Evolutionary conservation across 2,888 invertebrate species (phyloP).

Genomic region (Tipula lateralis): DNA sequence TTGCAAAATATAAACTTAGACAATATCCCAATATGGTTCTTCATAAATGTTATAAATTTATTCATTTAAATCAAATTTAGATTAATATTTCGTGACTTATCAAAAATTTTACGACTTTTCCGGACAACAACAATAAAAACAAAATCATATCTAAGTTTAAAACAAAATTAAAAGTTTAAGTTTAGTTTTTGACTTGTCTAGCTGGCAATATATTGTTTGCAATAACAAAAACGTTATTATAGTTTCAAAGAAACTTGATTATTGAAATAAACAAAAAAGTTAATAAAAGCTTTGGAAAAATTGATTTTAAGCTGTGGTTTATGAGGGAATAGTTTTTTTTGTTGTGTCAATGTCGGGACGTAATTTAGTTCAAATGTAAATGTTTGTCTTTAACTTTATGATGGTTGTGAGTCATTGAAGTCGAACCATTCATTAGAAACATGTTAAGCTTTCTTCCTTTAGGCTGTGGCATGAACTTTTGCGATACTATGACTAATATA

Average conservation of each 20-base stretch:
- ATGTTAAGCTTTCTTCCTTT: too few species aligned
- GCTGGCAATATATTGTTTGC: neutral
- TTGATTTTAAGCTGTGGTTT: too few species aligned
- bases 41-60: neutral
- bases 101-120: neutral
- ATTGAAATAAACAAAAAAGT: neutral
- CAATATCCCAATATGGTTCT: neutral
- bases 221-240: neutral
- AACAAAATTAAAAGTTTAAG: neutral
- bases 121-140: neutral
- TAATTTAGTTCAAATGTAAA: too few species aligned
- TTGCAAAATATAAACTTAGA: neutral
- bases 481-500: too few species aligned
- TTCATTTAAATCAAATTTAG: neutral
- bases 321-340: too few species aligned
- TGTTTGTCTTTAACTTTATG: too few species aligned
- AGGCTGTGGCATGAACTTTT: too few species aligned
- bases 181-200: neutral
- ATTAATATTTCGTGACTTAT: neutral
- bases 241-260: neutral
- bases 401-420: too few species aligned
- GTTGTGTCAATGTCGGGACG: too few species aligned
- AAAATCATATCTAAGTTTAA: neutral
- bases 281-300: neutral
- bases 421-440: too few species aligned